These are phyloP conservation scores for Aramus guarauna DNA, from an alignment of 2,113 vertebrate species.

Conservation along the genomic window DNA sequence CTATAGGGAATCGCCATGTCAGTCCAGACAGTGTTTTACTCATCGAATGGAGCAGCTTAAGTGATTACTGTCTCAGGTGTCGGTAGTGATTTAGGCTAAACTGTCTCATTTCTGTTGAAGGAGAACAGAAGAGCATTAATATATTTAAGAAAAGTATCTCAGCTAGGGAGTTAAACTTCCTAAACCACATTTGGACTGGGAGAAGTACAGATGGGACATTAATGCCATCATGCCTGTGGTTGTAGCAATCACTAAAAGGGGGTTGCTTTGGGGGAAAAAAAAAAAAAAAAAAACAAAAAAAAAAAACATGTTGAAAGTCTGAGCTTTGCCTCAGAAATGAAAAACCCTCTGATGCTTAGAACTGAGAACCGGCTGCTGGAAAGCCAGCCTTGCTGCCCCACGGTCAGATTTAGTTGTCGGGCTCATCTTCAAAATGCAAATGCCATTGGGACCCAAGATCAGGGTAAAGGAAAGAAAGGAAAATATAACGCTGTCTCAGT, in stretches of 20 bases:
- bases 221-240: neutral
- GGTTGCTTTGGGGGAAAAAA: neutral
- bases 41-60: neutral
- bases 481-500: neutral
- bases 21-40: neutral
- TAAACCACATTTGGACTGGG: neutral
- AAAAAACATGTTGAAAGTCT: neutral
- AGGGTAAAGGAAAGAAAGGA: neutral
- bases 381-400: neutral
- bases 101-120: neutral
- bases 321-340: neutral
- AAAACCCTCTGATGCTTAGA: neutral
- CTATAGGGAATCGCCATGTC: fast-evolving
- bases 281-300: no score
- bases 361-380: neutral
- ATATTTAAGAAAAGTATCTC: neutral
- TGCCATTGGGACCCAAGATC: neutral
- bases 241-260: neutral
- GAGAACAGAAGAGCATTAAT: neutral
- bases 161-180: neutral
- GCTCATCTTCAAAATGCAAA: neutral
- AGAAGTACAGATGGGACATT: neutral
- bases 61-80: neutral
- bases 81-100: neutral
- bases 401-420: neutral